Conservation (phyloP, 2,113 vertebrate species). For the Manacus vitellinus region DNA sequence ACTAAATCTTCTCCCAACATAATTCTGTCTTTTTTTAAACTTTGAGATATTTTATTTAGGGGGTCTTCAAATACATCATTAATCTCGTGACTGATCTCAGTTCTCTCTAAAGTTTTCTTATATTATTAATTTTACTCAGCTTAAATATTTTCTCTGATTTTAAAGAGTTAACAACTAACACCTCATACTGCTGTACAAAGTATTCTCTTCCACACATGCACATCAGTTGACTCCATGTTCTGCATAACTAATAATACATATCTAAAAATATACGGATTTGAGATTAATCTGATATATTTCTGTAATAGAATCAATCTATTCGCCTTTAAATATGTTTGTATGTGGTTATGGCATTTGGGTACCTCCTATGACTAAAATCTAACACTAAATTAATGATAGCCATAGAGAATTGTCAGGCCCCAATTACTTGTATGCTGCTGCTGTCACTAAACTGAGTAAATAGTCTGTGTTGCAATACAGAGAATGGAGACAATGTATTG, state of each 20-base stretch:
- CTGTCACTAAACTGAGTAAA: background rate
- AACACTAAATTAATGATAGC: slow-evolving; percentile 17
- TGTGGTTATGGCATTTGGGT: background rate
- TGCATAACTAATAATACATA: background rate
- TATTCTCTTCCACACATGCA: background rate
- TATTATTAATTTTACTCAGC: background rate
- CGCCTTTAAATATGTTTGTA: background rate
- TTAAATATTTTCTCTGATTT: background rate
- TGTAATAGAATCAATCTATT: background rate
- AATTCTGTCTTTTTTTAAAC: background rate
- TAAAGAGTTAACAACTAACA: background rate
- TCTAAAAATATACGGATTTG: background rate
- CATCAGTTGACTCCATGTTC: background rate
- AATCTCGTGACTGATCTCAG: background rate
- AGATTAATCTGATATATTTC: background rate
- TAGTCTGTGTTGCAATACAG: background rate
- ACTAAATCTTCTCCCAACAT: background rate
- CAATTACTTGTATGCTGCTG: background rate
- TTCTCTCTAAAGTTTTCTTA: background rate
- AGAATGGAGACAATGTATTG: background rate
- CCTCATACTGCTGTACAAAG: background rate
- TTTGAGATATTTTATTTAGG: background rate
- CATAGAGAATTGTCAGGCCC: background rate
- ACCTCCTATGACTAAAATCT: background rate
- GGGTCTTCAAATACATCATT: background rate